Evolutionary conservation across 2,888 invertebrate genomes (phyloP), one percentile per base, ranked within the genome.

Genomic region (Mimas tiliae): DNA sequence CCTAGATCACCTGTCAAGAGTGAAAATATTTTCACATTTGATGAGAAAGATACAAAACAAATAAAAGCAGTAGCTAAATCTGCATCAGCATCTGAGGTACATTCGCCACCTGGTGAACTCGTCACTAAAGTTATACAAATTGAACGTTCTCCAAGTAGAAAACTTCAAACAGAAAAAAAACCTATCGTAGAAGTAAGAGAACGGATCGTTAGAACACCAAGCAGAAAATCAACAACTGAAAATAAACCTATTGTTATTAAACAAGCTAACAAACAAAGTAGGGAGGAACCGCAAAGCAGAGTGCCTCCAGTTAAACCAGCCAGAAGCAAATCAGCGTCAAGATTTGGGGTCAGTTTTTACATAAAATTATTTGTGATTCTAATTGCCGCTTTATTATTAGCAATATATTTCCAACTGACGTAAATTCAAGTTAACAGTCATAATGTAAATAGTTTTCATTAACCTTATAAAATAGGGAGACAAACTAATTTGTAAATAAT

Each of bases 341-440:
- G 93, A 88, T 83, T 93, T 74, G 91, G 88, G 93, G 93, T 93
- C 91, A 92, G 93, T 93, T 88, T 88, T 79, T 88, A 85, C 79
- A 74, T 90, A 74, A 88, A 87, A 85, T 78, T 92, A 78, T 72
- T 90, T 84, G 78, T 89, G 73, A 79, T 90, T 76, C 73, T 92
- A 68, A 77, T 88, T 75, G 75, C 89, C 75, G 87, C 89, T 88
- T 89, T 91, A 80, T 85, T 91, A 80, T 86, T 91, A 85, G 87
- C 85, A 78, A 79, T 93, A 62, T 92, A 88, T 86, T 89, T 87
- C 76, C 76, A 86, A 77, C 79, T 89, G 75, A 82, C 77, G 80
- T 80, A 86, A 77, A 76, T 71, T 78, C 70, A 77, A 76, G 72
- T 78, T 73, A 67, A 74, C 73, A 68, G 69, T 74, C 66, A 79